phyloP scores from a whole-genome alignment of 2,113 vertebrate species.

The Cyanistes caeruleus region DNA sequence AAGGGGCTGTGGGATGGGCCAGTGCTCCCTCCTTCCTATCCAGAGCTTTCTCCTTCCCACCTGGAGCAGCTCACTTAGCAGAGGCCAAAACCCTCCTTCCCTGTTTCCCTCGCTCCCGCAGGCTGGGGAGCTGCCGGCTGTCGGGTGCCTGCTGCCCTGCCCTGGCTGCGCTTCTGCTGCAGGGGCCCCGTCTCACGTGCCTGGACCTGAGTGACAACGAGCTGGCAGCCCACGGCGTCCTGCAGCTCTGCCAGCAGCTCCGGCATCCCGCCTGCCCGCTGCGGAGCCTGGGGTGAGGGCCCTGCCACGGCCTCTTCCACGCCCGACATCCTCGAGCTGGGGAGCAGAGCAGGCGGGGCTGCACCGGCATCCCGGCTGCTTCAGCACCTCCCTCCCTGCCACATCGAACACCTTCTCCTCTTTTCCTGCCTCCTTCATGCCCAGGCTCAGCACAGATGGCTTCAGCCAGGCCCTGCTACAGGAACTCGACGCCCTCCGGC shows the following conservation, averaged over 20 bases:
- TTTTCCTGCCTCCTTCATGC: background rate
- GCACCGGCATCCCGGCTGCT: fast-evolving
- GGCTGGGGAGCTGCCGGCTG: constrained; percentile 34
- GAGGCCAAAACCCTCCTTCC: fast-evolving
- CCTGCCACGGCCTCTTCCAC: fast-evolving
- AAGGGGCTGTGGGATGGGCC: fast-evolving
- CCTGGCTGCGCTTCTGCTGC: background rate
- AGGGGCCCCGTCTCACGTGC: background rate
- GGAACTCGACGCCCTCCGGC: background rate
- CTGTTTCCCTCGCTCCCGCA: background rate
- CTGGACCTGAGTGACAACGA: constrained; percentile 4
- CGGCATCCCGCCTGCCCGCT: background rate
- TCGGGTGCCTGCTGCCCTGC: background rate
- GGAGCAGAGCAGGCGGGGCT: fast-evolving
- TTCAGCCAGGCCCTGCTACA: background rate
- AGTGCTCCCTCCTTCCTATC: fast-evolving
- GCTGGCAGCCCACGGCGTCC: background rate
- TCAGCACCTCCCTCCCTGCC: background rate
- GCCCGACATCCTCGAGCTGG: fast-evolving
- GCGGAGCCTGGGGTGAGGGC: background rate
- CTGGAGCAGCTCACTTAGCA: fast-evolving
- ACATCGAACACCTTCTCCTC: background rate
- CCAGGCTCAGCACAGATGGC: background rate
- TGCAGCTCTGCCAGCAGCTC: constrained; percentile 28
- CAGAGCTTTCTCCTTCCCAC: background rate